Base-by-base conservation (phyloP, 2,113 vertebrate genomes). In the Epinephelus lanceolatus region DNA sequence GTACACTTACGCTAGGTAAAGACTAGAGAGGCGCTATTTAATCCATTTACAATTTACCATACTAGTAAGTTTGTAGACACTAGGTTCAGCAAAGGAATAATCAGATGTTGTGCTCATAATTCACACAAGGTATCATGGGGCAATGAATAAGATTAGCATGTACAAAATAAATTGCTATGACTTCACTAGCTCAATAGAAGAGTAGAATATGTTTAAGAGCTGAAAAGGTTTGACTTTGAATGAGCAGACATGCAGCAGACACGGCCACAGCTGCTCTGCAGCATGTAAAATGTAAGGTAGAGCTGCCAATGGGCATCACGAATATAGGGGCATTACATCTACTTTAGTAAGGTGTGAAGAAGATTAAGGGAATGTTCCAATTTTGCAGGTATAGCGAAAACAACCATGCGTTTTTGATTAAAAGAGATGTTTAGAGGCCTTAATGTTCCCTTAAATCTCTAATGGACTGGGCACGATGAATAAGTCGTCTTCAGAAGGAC, bases 391-490 rank as follows among this genome's bases (percentile, higher is more conserved):
- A 55, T 33, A 47, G 17, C 10, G 10, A 33, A 71, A 15, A 18
- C 17, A 57, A 30, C 27, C 2, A 59, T 25, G 27, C 23, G 10
- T n/a, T 67, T 82, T 63, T 82, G 67, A 84, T 80, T 73, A 67
- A 87, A 77, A 83, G 21, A 67, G 47, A 62, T 81, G 40, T 81
- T 74, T 79, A 25, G 7, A 75, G 53, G 49, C 23, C 51, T 76
- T 71, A 76, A 82, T 72, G 71, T 69, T 84, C 18, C 40, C 42
- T 62, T 66, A 56, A 74, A 83, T 63, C 83, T 80, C 77, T 66
- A 83, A 81, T 81, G 68, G 71, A 76, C 37, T 55, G 11, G 47
- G 45, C n/a, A 85, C 78, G 71, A 89, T 52, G 66, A 88, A 85
- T 76, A 80, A 33, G 57, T 78, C 18, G 59, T 67, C 69, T 60